Conservation (phyloP, 2,797 vertebrate genomes). For the Garrulus glandarius region DNA sequence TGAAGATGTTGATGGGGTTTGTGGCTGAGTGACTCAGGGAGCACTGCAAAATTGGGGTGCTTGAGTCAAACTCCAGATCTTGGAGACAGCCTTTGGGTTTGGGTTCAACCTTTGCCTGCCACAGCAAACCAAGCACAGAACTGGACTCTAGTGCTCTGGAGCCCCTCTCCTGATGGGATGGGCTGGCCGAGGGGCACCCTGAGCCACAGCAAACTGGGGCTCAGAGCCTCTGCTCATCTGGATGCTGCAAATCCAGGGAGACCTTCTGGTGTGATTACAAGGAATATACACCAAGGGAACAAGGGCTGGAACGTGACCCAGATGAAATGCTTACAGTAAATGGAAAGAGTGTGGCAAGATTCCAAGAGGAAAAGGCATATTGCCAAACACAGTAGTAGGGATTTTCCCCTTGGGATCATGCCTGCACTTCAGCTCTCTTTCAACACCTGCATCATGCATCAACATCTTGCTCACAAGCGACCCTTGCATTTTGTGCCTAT, state of each 20-base stretch:
- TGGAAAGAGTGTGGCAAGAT: neutral
- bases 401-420: neutral
- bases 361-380: neutral
- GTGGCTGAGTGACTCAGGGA: neutral
- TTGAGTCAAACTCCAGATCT: neutral
- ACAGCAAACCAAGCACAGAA: neutral
- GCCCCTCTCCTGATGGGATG: neutral
- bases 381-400: neutral
- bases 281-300: accelerated
- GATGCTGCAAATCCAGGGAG: neutral
- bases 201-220: accelerated
- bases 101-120: neutral
- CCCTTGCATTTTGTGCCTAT: neutral
- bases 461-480: neutral
- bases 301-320: neutral
- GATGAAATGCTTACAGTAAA: neutral
- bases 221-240: neutral
- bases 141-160: neutral
- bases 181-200: neutral
- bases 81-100: neutral
- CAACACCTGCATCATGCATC: neutral
- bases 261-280: neutral
- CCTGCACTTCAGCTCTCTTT: neutral
- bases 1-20: neutral
- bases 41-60: neutral